phyloP scores from a whole-genome alignment of 2,797 vertebrate genomes.

The Chaetodon trifasciatus region DNA sequence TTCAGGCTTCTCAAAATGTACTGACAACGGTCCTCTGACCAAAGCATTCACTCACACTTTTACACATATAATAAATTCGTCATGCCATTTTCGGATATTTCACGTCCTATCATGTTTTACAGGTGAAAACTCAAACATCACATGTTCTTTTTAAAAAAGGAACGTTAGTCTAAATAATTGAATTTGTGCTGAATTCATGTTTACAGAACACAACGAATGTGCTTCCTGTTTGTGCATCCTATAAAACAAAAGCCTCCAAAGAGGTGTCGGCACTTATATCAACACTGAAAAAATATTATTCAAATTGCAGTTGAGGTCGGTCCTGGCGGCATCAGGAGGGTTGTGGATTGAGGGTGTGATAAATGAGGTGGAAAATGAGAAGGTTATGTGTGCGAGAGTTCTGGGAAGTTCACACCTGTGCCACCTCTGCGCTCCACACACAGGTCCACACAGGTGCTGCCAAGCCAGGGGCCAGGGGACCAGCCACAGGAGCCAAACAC shows the following conservation, averaged over 20 bases:
- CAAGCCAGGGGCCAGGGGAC: background rate
- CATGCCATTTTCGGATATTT: too few relatives aligned
- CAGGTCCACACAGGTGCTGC: conserved; percentile 41
- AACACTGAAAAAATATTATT: background rate
- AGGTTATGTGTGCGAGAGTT: conserved; percentile 31
- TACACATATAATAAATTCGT: background rate
- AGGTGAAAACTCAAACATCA: too few relatives aligned
- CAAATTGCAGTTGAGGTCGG: background rate
- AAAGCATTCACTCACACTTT: background rate
- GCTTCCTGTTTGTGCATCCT: background rate
- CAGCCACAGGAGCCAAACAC: background rate
- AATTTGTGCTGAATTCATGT: background rate
- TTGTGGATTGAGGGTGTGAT: conserved; percentile 26
- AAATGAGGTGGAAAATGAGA: conserved; percentile 68
- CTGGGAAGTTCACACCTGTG: conserved; percentile 56
- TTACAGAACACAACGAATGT: background rate
- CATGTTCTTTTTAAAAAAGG: background rate
- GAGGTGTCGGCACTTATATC: background rate
- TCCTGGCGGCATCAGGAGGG: conserved; percentile 7
- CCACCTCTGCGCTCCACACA: conserved; percentile 31
- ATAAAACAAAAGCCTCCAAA: background rate
- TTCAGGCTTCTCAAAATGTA: background rate
- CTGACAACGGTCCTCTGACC: background rate
- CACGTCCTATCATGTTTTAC: too few relatives aligned
- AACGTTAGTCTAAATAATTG: background rate